A percentile compares a stretch with the other conserved stretches of the same genome.
Conservation (phyloP, 2,113 vertebrate species). For the Saccopteryx bilineata region DNA sequence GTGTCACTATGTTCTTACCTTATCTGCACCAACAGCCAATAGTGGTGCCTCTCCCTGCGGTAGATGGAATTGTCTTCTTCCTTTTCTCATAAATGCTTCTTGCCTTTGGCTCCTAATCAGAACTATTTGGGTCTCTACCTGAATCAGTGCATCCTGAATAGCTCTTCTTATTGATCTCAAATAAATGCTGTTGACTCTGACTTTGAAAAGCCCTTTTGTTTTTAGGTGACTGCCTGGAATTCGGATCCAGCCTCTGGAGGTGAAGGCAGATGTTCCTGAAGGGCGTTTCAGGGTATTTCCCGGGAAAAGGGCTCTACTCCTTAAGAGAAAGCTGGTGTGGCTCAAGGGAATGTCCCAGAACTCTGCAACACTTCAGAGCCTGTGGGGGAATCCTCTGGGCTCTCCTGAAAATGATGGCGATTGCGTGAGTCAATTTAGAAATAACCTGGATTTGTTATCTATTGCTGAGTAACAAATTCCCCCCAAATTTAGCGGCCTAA, state of each 20-base stretch:
- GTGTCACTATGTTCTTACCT: background rate
- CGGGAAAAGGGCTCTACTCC: background rate
- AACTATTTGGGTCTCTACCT: background rate
- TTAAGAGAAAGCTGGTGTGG: rapidly evolving
- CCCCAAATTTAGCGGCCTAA: background rate
- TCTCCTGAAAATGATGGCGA: background rate
- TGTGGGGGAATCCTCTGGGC: too few relatives aligned
- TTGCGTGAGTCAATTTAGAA: background rate
- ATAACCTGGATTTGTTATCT: background rate
- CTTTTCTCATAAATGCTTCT: background rate
- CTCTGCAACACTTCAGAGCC: background rate
- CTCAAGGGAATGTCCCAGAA: background rate
- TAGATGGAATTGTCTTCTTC: background rate
- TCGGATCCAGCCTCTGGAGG: background rate
- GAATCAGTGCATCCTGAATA: background rate
- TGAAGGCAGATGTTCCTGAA: background rate
- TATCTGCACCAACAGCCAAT: background rate
- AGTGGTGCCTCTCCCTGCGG: background rate
- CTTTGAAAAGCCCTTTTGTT: background rate
- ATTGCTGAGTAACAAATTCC: background rate
- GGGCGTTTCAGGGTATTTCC: background rate
- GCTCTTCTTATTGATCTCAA: background rate
- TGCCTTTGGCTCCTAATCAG: background rate
- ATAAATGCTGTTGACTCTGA: background rate
- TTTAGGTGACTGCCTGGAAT: background rate